Base-by-base conservation (phyloP, 2,113 vertebrate genomes). In the Crypturellus undulatus region DNA sequence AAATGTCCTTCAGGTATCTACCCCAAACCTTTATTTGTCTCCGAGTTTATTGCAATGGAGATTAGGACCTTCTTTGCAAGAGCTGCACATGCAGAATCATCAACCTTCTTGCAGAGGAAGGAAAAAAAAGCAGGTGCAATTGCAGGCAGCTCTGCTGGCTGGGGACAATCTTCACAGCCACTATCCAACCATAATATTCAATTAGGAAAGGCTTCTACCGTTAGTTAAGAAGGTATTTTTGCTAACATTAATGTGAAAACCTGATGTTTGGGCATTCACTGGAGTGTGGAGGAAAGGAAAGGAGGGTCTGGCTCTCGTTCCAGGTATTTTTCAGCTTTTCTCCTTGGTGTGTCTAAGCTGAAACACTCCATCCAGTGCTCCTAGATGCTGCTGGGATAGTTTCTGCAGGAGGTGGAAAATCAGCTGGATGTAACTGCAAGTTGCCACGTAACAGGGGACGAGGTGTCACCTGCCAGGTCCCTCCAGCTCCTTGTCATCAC, bases 1-100 rank as follows among this genome's bases (percentile, higher is more conserved):
- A 59, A 92, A 43, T 56, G 21, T 32, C 20, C 15, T 82, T 36
- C 30, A n/a, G 21, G 30, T 70, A 25, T 22, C 34, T 32, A 30
- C 12, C n/a, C 18, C 28, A n/a, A 79, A 79, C 2, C 18, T 69
- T 71, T 20, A 0, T 28, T 52, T 6, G 0, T 2, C 3, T 78
- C 32, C 30, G 21, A 8, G 26, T 79, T 89, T 34, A 17, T 16
- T n/a, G 20, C 20, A 43, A 40, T 42, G 79, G 75, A 42, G 40
- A 28, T 47, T 38, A 19, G 6, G 30, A 17, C 26, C 3, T 71
- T 38, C 20, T 43, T 36, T n/a, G 38, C 24, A 49, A 68, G 25
- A 49, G 21, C 32, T 78, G 7, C 0, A 0, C n/a, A 51, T 59
- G 26, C 6, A 40, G 82, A 68, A 52, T 11, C 26, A n/a, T 28